Conservation (phyloP, 2,113 vertebrate species). For the Neolamprologus cancellatus region DNA sequence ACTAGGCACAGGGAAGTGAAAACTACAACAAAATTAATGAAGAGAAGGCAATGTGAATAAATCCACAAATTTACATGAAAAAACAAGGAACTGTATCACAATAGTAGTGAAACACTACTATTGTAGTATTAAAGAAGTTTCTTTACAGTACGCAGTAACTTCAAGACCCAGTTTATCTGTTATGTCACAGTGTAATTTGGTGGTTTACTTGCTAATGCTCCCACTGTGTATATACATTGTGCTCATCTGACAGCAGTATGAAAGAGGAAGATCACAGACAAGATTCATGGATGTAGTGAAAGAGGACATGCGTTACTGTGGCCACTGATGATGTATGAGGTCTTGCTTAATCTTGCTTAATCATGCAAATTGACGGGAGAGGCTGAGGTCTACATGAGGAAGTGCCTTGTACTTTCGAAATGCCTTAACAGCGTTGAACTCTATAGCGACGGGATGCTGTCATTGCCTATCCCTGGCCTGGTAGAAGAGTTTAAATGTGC, state of each 20-base stretch:
- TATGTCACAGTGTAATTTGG: not conserved
- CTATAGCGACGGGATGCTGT: not conserved
- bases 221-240: not conserved
- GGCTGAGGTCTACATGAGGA: not conserved
- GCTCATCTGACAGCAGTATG: not conserved
- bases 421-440: not conserved
- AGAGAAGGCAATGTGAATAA: not conserved
- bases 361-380: not conserved
- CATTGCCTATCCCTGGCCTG: not conserved
- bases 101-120: not conserved
- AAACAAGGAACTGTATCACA: not conserved
- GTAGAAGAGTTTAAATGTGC: not conserved
- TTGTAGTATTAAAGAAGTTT: not conserved
- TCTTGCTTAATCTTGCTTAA: not conserved
- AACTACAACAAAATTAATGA: not conserved
- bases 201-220: not conserved
- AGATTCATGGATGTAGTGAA: not conserved
- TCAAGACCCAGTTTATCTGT: not conserved
- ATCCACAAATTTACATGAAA: not conserved
- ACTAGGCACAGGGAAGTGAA: not conserved
- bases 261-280: not conserved
- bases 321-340: not conserved
- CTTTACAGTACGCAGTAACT: not conserved
- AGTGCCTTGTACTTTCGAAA: not conserved
- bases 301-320: not conserved